Conservation (phyloP, 2,113 vertebrate species). For the Xiphorhynchus elegans region DNA sequence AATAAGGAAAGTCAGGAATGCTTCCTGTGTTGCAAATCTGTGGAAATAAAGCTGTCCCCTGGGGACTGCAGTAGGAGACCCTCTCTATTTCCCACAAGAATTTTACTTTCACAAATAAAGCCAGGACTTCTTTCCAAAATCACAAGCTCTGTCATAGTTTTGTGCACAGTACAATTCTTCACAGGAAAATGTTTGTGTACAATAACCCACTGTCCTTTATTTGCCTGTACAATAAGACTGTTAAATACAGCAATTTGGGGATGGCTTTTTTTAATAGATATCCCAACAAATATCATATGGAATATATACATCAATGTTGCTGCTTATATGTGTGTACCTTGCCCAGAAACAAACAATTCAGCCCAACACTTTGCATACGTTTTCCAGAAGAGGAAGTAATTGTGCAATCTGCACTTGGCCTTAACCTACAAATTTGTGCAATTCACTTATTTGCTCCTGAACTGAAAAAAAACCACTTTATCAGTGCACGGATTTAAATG, state of each 20-base stretch:
- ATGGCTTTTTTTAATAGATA: not conserved
- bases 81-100: not conserved
- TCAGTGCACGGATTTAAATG: not conserved
- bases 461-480: not conserved
- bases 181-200: not conserved
- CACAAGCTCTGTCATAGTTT: not conserved
- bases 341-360: not conserved
- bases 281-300: not conserved
- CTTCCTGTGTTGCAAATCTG: not conserved
- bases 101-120: not conserved
- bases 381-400: slow-evolving; percentile 2
- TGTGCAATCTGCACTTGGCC: not conserved
- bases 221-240: not conserved
- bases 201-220: not conserved
- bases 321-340: not conserved
- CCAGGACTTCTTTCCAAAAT: not conserved
- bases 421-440: not conserved
- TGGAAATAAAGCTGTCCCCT: not conserved
- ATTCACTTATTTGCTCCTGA: not conserved
- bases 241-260: not conserved
- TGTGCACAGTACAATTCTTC: not conserved
- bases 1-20: not conserved
- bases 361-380: not conserved
- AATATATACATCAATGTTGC: not conserved
- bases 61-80: not conserved